phyloP scores from a whole-genome alignment of 2,888 invertebrate genomes.

The Trissolcus japonicus region DNA sequence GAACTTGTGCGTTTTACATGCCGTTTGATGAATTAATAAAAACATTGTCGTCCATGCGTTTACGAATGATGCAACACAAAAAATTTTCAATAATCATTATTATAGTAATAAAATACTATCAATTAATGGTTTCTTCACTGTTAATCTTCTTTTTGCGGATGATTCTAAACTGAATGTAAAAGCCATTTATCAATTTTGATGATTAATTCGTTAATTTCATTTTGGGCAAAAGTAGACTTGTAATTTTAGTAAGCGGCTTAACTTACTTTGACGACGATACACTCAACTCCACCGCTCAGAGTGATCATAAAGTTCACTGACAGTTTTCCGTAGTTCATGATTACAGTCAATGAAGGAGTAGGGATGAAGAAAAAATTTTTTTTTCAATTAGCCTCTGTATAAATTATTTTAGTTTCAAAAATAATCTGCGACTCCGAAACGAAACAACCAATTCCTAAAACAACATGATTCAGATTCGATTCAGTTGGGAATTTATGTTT shows the following conservation, averaged over 20 bases:
- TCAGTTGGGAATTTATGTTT: slow-evolving; percentile 25
- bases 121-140: slow-evolving; percentile 11
- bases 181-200: slow-evolving; percentile 7
- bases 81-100: slow-evolving; percentile 28
- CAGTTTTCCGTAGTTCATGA: slow-evolving; percentile 5
- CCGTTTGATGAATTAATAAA: slow-evolving; percentile 48
- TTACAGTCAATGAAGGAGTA: slow-evolving; percentile 10
- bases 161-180: background rate
- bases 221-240: slow-evolving; percentile 7
- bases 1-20: slow-evolving; percentile 34
- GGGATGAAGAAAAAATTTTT: slow-evolving; percentile 8
- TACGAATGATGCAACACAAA: slow-evolving; percentile 16
- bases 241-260: slow-evolving; percentile 10
- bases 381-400: background rate
- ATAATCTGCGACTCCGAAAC: background rate
- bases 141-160: background rate
- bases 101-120: too few relatives aligned
- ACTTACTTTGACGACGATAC: slow-evolving; percentile 23
- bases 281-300: slow-evolving; percentile 10
- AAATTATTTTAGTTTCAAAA: background rate
- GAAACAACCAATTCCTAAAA: slow-evolving; percentile 5
- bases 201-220: slow-evolving; percentile 20
- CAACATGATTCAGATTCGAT: slow-evolving; percentile 1
- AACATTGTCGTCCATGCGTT: slow-evolving; percentile 21
- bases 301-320: slow-evolving; percentile 24